Conservation (phyloP, 2,113 vertebrate species). For the Amblyornis subalaris region DNA sequence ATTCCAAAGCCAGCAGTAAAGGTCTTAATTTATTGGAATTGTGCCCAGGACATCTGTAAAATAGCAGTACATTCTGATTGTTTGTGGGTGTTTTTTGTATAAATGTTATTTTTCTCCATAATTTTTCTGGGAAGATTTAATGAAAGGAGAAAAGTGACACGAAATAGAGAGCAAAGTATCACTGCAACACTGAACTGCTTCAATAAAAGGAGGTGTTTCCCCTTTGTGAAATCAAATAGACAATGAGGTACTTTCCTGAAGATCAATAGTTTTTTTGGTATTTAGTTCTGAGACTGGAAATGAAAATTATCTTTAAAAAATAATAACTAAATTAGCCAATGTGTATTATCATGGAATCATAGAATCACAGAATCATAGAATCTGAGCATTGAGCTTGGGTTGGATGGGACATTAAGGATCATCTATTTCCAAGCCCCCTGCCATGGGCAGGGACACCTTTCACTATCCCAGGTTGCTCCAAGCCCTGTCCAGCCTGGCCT, state of each 20-base stretch:
- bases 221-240: neutral
- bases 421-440: neutral
- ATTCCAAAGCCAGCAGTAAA: neutral
- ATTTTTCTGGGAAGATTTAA: neutral
- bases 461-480: rapidly evolving
- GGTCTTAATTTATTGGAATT: neutral
- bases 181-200: neutral
- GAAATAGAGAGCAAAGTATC: neutral
- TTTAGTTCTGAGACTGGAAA: neutral
- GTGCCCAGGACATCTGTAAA: neutral
- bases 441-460: neutral
- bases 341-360: neutral
- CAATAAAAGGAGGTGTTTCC: neutral
- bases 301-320: neutral
- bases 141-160: neutral
- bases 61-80: neutral
- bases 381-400: neutral
- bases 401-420: neutral
- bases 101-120: neutral
- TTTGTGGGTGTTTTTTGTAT: neutral
- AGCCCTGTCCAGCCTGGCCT: neutral
- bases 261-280: neutral
- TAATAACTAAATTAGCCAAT: neutral
- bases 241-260: neutral
- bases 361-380: neutral